Evolutionary conservation across 2,113 vertebrate genomes (phyloP), one percentile per base, ranked within the genome.

Genomic region (Numenius arquata): DNA sequence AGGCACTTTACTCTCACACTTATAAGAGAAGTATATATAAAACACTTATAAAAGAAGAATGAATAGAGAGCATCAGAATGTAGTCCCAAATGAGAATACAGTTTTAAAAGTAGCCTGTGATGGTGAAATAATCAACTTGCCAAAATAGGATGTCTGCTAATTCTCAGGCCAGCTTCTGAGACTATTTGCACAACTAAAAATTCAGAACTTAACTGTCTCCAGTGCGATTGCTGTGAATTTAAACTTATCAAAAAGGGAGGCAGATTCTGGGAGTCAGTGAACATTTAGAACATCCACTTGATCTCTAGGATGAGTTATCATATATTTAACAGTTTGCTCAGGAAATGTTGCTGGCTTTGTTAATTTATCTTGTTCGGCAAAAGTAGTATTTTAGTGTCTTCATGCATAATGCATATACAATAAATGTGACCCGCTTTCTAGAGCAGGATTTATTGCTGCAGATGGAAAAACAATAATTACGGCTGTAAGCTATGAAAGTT

Each of bases 391-490:
- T 89, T 84, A 85, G 40, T 73, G 43, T 86, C 80, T 78, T 93
- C 72, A 67, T 91, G 72, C 47, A 87, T 94, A 92, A 94, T 88
- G 59, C 88, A 73, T 58, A 36, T 27, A 56, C 36, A 50, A 80
- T 85, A 89, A 93, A 85, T 67, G 62, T 77, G 81, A 85, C 82
- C 79, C 0, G 3, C 89, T 95, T 95, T 88, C 88, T 88, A 79
- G 66, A 71, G 67, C 15, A 88, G 61, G 61, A 94, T 95, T 96
- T 96, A 96, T 78, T 79, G 52, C 76, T 95, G 74, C 85, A 94
- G 91, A 89, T 89, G 93, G 94, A 93, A 97, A 96, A 97, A 76
- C 43, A 85, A 80, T 94, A 59, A 70, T 91, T 56, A 77, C 6
- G 19, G 62, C 93, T 95, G 30, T 61, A 90, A 94, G 74, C 89